Conservation (phyloP, 2,888 invertebrate genomes). For the Imbricaverruca yamaguchii region DNA sequence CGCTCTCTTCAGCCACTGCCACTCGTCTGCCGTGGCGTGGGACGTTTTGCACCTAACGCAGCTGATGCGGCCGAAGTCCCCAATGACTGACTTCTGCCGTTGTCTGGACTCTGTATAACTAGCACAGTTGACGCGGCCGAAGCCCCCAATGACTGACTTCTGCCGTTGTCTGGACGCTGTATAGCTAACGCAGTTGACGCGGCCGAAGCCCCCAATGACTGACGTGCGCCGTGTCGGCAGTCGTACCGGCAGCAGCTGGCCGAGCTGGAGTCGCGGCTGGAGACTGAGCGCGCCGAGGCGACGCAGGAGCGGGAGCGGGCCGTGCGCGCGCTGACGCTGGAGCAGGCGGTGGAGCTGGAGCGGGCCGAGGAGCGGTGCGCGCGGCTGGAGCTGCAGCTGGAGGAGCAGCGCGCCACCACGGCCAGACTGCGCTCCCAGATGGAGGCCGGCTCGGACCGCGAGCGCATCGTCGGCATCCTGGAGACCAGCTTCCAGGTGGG, state of each 20-base stretch:
- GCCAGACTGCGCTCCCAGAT: background rate
- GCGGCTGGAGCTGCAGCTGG: slow-evolving; percentile 43
- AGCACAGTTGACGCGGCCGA: too few species aligned
- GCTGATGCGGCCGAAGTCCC: too few species aligned
- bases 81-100: too few species aligned
- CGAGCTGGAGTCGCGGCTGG: background rate
- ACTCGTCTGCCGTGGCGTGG: too few species aligned
- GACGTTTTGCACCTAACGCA: too few species aligned
- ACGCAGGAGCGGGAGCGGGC: slow-evolving; percentile 29
- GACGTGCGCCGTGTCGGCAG: background rate
- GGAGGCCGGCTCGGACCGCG: background rate
- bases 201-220: too few species aligned
- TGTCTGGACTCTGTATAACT: too few species aligned
- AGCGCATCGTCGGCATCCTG: slow-evolving; percentile 15
- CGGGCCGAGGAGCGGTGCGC: background rate
- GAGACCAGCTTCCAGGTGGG: slow-evolving; percentile 11
- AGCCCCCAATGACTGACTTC: too few species aligned
- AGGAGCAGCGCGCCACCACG: slow-evolving; percentile 42
- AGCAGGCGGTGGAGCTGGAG: slow-evolving; percentile 5
- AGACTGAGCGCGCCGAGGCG: slow-evolving; percentile 11
- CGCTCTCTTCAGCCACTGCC: too few species aligned
- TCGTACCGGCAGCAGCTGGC: background rate
- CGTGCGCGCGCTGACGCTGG: slow-evolving; percentile 26
- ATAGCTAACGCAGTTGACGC: too few species aligned
- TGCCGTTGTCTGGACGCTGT: too few species aligned